Conservation (phyloP, 2,888 invertebrate species). For the Erebia aethiops region DNA sequence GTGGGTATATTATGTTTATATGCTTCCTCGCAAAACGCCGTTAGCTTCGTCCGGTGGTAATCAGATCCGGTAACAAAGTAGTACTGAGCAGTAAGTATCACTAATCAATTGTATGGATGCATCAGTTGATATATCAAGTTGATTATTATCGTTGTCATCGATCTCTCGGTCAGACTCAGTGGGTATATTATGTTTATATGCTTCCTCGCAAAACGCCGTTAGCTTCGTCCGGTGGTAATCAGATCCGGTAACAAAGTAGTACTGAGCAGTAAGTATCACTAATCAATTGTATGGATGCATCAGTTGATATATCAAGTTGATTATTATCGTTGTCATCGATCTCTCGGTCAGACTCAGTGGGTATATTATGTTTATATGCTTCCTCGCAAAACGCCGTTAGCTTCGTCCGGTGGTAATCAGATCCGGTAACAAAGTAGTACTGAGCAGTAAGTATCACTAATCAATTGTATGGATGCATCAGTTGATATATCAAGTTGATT, state of each 20-base stretch:
- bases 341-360: too few relatives aligned
- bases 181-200: too few relatives aligned
- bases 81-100: background rate
- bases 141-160: background rate
- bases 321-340: too few relatives aligned
- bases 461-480: background rate
- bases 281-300: too few relatives aligned
- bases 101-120: background rate
- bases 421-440: slow-evolving; percentile 10
- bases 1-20: too few relatives aligned
- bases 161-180: background rate
- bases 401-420: slow-evolving; percentile 6
- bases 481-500: background rate
- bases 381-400: slow-evolving; percentile 16
- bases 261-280: too few relatives aligned
- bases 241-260: too few relatives aligned
- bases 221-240: too few relatives aligned
- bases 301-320: too few relatives aligned
- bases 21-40: slow-evolving; percentile 18
- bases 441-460: background rate
- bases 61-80: slow-evolving; percentile 4
- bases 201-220: too few relatives aligned
- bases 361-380: too few relatives aligned
- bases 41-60: slow-evolving; percentile 12
- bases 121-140: background rate